Evolutionary conservation across 2,888 invertebrate genomes (phyloP), one percentile per base, ranked within the genome.

Genomic region (Thymelicus sylvestris): DNA sequence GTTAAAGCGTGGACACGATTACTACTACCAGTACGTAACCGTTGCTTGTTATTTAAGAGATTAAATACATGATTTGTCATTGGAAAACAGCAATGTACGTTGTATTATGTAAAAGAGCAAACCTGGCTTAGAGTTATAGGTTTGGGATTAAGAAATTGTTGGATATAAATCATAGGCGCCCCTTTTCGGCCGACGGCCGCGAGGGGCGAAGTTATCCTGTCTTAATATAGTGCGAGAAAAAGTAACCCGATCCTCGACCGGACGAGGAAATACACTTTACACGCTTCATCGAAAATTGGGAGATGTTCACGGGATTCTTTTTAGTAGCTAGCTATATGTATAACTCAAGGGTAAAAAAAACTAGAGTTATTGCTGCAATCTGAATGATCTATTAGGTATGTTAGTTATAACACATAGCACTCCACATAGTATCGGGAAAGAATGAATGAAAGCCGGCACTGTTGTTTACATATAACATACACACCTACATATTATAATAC

Each of bases 221-320:
- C 87, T 91, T 92, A 92, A 92, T 92, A 91, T 84, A 92, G 87
- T 91, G 82, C 82, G 86, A 85, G 88, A 88, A 89, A 90, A 90
- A 91, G 86, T 89, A 88, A 86, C 89, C 89, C 88, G 82, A 82
- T 84, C 85, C 80, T 76, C 57, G 68, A 72, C 75, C 71, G 81
- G 82, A 84, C 83, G 83, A 79, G 83, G 80, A 80, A 82, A 82
- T 79, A 79, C 82, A 83, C 83, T 83, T 81, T 79, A 74, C 75
- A 76, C 76, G 67, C 44, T 69, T 67, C 71, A 67, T 71, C 71
- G 73, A 61, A 48, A 66, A 73, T 73, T 73, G 71, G 65, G 65
- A 73, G 73, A 73, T 71, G 71, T 66, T 66, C 47, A 31, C 15
- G 13, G 57, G 7, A 57, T 57, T 57, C 57, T 57, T n/a, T 65